A percentile compares a stretch with the other conserved stretches of the same genome.
These are phyloP conservation scores for Catharus minimus DNA, from an alignment of 2,113 vertebrate species.

Conservation along the genomic window DNA sequence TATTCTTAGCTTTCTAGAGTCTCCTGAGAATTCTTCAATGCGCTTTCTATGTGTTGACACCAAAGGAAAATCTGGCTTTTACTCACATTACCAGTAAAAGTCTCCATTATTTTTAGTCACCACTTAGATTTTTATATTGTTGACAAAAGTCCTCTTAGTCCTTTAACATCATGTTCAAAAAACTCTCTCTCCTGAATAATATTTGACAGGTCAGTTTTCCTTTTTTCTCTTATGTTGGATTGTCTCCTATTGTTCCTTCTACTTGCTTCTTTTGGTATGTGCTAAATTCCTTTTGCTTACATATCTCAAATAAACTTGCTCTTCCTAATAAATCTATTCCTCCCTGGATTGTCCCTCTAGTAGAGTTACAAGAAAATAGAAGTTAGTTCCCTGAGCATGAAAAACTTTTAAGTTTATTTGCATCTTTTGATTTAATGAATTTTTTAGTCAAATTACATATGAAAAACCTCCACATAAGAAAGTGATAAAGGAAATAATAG, in stretches of 20 bases:
- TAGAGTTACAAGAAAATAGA: not conserved
- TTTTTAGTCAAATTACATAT: not conserved
- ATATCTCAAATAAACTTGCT: not conserved
- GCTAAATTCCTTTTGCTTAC: not conserved
- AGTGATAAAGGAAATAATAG: not conserved
- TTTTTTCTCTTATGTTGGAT: not conserved
- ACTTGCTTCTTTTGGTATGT: accelerated
- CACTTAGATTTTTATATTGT: not conserved
- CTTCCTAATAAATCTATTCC: not conserved
- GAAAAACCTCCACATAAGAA: not conserved
- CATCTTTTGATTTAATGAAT: not conserved
- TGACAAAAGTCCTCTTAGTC: not conserved
- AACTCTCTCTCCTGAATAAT: not conserved
- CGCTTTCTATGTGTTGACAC: not conserved
- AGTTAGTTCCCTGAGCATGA: not conserved
- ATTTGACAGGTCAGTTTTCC: not conserved
- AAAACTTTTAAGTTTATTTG: not conserved
- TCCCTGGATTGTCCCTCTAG: not conserved
- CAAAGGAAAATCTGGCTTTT: not conserved
- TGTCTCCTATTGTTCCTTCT: not conserved
- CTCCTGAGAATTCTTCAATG: not conserved
- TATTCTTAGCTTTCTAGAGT: not conserved
- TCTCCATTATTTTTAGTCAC: not conserved
- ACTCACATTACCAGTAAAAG: not conserved
- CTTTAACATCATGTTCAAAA: not conserved